Evolutionary conservation across 2,797 vertebrate species (phyloP).

Genomic region (Apodemus agrarius): DNA sequence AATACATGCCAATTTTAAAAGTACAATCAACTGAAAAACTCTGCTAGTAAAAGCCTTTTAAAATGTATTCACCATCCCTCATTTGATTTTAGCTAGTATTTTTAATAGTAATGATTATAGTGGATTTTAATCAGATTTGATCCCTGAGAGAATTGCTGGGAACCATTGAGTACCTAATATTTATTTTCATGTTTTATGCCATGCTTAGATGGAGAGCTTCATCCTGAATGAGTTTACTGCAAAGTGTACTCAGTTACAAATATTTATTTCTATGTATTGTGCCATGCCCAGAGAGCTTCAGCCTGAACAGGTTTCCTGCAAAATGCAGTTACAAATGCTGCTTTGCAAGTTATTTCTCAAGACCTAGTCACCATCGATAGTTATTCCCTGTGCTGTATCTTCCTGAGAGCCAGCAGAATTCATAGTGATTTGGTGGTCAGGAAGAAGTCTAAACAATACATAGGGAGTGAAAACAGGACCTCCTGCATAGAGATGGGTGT

Average conservation of each 20-base stretch:
- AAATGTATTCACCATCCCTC: not conserved
- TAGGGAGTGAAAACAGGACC: not conserved
- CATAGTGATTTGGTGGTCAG: not conserved
- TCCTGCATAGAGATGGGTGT: not conserved
- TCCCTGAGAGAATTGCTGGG: not conserved
- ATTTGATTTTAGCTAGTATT: conserved; percentile 24
- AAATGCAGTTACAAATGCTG: not conserved
- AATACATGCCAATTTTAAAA: not conserved
- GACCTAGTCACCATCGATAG: not conserved
- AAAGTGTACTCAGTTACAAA: not conserved
- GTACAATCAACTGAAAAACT: not conserved
- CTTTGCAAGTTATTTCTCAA: not conserved
- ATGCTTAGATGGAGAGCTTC: not conserved
- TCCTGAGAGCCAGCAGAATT: not conserved
- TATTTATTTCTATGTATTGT: too few relatives aligned
- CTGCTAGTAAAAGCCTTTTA: not conserved
- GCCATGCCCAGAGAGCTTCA: too few relatives aligned
- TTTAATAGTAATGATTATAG: not conserved
- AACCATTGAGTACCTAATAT: not conserved
- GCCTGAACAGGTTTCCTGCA: not conserved
- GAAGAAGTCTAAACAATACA: not conserved
- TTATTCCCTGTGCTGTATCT: not conserved
- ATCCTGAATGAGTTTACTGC: not conserved
- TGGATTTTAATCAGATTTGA: not conserved
- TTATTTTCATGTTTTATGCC: not conserved